A percentile compares a stretch with the other conserved stretches of the same genome.
Evolutionary conservation across 1,140 invertebrate genomes (phyloP).

Genomic region (Pachyrhynchus sulphureomaculatus): DNA sequence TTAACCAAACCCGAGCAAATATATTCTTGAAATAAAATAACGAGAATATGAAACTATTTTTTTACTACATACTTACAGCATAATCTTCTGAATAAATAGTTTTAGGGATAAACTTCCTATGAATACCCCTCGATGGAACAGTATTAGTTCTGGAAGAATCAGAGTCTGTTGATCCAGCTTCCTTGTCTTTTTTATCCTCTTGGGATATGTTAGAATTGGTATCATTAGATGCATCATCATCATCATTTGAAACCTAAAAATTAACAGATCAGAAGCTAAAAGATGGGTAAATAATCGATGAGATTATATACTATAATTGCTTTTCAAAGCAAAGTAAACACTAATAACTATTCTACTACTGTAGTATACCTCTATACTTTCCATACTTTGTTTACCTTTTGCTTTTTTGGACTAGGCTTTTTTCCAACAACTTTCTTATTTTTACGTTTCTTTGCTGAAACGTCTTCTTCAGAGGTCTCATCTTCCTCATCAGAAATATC

Average conservation of each 20-base stretch:
- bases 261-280: too few relatives aligned
- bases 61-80: slow-evolving; percentile 27
- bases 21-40: too few relatives aligned
- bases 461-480: slow-evolving; percentile 19
- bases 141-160: slow-evolving; percentile 21
- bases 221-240: slow-evolving; percentile 19
- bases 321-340: too few relatives aligned
- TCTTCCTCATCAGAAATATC: slow-evolving; percentile 13
- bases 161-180: slow-evolving; percentile 11
- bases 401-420: slow-evolving; percentile 2
- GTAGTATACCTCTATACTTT: too few relatives aligned
- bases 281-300: too few relatives aligned
- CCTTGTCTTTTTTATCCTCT: slow-evolving; percentile 18
- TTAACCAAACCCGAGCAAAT: too few relatives aligned
- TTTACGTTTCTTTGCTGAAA: slow-evolving; percentile 14
- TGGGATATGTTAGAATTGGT: slow-evolving; percentile 19
- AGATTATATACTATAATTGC: too few relatives aligned
- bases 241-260: slow-evolving; percentile 18
- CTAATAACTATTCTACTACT: too few relatives aligned
- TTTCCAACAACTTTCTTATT: background rate
- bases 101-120: slow-evolving; percentile 34
- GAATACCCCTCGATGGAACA: slow-evolving; percentile 17
- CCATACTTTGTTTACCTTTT: slow-evolving; percentile 5
- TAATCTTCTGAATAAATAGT: slow-evolving; percentile 38
- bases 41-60: too few relatives aligned